These are phyloP conservation scores for Barnardius zonarius DNA, from an alignment of 2,113 vertebrate species.

Conservation along the genomic window DNA sequence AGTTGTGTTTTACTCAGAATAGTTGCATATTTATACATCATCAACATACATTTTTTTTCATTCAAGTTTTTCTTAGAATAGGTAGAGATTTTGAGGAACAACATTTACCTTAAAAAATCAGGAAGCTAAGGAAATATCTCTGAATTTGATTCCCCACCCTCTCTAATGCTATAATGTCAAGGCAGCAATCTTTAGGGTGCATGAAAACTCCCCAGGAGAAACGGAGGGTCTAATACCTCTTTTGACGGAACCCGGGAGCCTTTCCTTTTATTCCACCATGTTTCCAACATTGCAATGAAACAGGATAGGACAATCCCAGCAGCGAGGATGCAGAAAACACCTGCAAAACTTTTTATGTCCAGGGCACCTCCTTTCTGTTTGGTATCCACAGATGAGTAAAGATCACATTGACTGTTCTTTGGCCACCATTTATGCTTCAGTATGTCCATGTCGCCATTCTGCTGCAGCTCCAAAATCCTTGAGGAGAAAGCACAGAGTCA, in stretches of 20 bases:
- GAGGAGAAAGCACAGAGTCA: constrained; percentile 48
- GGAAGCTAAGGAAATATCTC: not conserved
- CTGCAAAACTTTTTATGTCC: constrained; percentile 97
- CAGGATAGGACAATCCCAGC: constrained; percentile 97
- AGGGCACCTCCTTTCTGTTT: constrained; percentile 89
- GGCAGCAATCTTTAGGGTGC: constrained; percentile 24
- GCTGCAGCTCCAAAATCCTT: constrained; percentile 98
- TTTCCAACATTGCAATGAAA: constrained; percentile 97
- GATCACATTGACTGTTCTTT: constrained; percentile 91
- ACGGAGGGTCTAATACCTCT: constrained; percentile 86
- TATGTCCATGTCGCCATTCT: constrained; percentile 96
- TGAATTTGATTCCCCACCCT: not conserved
- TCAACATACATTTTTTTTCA: not conserved
- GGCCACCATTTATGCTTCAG: constrained; percentile 99
- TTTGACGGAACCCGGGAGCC: constrained; percentile 96
- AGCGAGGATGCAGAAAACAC: constrained; percentile 96
- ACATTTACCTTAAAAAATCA: not conserved
- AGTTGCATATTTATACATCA: constrained; percentile 26
- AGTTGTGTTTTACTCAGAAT: constrained; percentile 18
- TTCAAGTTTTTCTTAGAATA: not conserved
- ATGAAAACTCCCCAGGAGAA: constrained; percentile 59
- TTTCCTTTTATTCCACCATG: constrained; percentile 97
- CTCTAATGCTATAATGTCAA: not conserved
- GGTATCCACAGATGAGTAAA: constrained; percentile 88
- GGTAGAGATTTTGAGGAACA: not conserved